Evolutionary conservation across 2,888 invertebrate species (phyloP), one percentile per base, ranked within the genome.

Genomic region (Morpho deidamia): DNA sequence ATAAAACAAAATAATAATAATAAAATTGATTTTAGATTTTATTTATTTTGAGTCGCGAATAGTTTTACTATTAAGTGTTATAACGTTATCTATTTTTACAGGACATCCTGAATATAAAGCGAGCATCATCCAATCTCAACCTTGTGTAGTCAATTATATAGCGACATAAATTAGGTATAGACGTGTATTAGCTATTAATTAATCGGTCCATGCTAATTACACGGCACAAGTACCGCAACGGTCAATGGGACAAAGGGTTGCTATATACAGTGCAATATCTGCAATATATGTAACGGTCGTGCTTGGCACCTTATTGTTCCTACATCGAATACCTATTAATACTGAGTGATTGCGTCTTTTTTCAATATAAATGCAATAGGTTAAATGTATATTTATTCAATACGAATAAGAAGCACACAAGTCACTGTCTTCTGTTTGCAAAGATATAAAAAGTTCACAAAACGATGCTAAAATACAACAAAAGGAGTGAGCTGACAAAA

Each of bases 181-280:
- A 71, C 71, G 66, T 70, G 70, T 69, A 79, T 78, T 81, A 78
- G 76, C 83, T 77, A 84, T 85, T 85, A 85, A 87, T 87, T 86
- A 84, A 86, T 83, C 73, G 83, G 67, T 78, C 68, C 70, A 78
- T 76, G 83, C 83, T 83, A 86, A 86, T 85, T 85, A 78, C 73
- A 77, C 77, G 49, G 41, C 35, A 81, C 74, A 77, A 81, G 77
- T 79, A 76, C 77, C 56, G 46, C 55, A 53, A 67, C 74, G 75
- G 77, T 75, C 78, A 74, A 68, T 72, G 67, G 62, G 75, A 85
- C 83, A 84, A 83, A 78, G 78, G 74, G 61, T 44, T 40, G 46
- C 46, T 52, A 33, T 51, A 44, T 51, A 56, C 37, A 33, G 40
- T 51, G 58, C 43, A 43, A 50, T 50, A 50, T 50, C 10, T 37